Percentiles rank a stretch among this genome's conserved stretches.
phyloP scores from a whole-genome alignment of 2,113 vertebrate genomes.

The Gulo gulo region DNA sequence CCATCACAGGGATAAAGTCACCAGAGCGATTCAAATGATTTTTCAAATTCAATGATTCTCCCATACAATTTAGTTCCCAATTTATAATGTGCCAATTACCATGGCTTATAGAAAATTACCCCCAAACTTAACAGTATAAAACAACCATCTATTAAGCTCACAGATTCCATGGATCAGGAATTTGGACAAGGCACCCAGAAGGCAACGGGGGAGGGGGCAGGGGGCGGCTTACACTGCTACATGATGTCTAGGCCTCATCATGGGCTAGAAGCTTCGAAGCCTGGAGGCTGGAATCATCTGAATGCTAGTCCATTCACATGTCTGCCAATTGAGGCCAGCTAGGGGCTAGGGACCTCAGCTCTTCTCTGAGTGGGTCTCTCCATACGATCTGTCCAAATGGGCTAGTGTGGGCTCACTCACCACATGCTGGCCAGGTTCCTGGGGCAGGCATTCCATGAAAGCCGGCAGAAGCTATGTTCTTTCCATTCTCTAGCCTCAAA shows the following conservation, averaged over 20 bases:
- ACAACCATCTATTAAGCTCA: not conserved
- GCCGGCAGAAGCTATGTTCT: not conserved
- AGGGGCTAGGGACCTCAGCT: not conserved
- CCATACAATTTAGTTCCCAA: not conserved
- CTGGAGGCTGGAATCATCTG: not conserved
- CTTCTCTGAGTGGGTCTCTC: not conserved
- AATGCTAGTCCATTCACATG: not conserved
- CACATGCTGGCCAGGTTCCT: not conserved
- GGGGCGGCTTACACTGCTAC: not conserved
- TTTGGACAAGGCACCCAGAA: not conserved
- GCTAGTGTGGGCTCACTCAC: not conserved
- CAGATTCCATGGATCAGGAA: not conserved
- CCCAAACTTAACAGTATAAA: not conserved
- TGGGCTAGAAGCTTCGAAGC: not conserved
- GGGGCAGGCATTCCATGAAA: not conserved
- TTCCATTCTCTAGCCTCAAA: not conserved
- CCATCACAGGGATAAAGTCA: not conserved
- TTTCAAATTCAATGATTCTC: not conserved
- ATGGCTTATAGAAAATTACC: not conserved
- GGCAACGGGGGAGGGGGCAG: rapidly evolving
- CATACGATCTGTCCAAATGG: not conserved
- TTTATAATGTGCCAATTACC: not conserved
- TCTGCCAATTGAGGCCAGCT: not conserved
- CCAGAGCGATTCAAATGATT: not conserved
- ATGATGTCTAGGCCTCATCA: not conserved